These are phyloP conservation scores for Argyra leucocephala DNA, from an alignment of 2,888 invertebrate species.

Conservation along the genomic window DNA sequence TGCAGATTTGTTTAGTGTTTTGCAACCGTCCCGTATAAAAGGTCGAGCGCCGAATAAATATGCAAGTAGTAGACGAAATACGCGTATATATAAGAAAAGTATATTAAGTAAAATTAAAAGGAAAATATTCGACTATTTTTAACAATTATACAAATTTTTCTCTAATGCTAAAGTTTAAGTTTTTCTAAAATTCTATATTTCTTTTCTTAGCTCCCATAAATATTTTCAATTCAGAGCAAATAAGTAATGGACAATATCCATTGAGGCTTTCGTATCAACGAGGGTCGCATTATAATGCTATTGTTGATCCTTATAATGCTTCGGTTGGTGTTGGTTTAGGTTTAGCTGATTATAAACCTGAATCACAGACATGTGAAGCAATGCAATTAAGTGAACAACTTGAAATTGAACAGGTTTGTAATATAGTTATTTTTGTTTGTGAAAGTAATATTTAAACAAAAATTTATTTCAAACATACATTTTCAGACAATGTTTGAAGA, in stretches of 20 bases:
- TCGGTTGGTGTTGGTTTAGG: slow-evolving; percentile 77
- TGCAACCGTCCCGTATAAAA: too few species aligned
- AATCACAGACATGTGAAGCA: slow-evolving; percentile 63
- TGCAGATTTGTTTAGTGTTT: too few species aligned
- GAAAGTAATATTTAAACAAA: background rate
- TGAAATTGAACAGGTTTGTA: slow-evolving; percentile 63
- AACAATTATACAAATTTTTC: too few species aligned
- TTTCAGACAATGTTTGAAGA: slow-evolving; percentile 77
- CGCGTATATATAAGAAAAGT: background rate
- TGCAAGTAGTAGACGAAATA: too few species aligned
- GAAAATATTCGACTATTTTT: too few species aligned
- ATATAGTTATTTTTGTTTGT: too few species aligned
- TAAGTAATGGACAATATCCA: slow-evolving; percentile 63
- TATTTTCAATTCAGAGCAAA: slow-evolving; percentile 67
- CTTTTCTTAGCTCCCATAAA: slow-evolving; percentile 65
- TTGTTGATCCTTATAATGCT: slow-evolving; percentile 73
- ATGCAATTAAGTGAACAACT: slow-evolving; percentile 66
- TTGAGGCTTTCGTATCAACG: slow-evolving; percentile 78
- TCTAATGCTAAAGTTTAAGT: background rate
- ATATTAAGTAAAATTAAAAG: background rate
- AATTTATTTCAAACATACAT: background rate
- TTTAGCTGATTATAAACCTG: slow-evolving; percentile 68
- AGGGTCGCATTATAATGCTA: slow-evolving; percentile 79
- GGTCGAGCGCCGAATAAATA: background rate
- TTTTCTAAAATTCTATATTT: slow-evolving; percentile 14